These are phyloP conservation scores for Yasuhikotakia modesta DNA, from an alignment of 2,797 vertebrate species.

Conservation along the genomic window DNA sequence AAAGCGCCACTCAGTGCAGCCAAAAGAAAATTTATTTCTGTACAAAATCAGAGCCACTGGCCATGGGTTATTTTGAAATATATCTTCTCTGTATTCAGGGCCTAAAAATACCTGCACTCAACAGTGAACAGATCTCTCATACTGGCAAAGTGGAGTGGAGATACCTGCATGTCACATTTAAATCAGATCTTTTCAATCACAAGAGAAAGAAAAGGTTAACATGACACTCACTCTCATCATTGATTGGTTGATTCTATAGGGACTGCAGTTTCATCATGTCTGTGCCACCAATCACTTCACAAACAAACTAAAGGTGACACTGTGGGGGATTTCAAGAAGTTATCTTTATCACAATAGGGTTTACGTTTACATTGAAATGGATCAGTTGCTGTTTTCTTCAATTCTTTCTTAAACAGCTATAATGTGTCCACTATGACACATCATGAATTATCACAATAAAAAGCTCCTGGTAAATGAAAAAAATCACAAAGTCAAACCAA, in stretches of 20 bases:
- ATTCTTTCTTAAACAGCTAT: not conserved
- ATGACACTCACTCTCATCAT: conserved; percentile 18
- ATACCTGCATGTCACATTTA: conserved; percentile 1
- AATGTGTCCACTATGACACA: not conserved
- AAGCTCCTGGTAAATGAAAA: not conserved
- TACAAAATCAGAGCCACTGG: conserved; percentile 5
- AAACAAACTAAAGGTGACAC: conserved; percentile 16
- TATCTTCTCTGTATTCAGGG: conserved; percentile 34
- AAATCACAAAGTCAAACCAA: no score
- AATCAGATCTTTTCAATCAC: conserved; percentile 31
- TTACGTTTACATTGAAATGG: not conserved
- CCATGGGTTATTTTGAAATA: conserved; percentile 17
- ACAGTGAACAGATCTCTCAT: conserved; percentile 7
- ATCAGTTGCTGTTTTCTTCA: not conserved
- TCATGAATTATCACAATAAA: not conserved
- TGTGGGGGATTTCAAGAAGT: not conserved
- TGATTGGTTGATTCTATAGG: not conserved
- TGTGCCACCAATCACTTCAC: not conserved
- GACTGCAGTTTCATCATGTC: no score
- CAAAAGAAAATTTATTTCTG: not conserved
- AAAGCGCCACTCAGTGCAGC: not conserved
- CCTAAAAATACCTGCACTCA: conserved; percentile 37
- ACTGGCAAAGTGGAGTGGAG: not conserved
- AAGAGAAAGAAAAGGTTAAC: conserved; percentile 20
- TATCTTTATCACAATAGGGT: conserved; percentile 6